Evolutionary conservation across 2,888 invertebrate species (phyloP), one percentile per base, ranked within the genome.

Genomic region (Venusia cambrica): DNA sequence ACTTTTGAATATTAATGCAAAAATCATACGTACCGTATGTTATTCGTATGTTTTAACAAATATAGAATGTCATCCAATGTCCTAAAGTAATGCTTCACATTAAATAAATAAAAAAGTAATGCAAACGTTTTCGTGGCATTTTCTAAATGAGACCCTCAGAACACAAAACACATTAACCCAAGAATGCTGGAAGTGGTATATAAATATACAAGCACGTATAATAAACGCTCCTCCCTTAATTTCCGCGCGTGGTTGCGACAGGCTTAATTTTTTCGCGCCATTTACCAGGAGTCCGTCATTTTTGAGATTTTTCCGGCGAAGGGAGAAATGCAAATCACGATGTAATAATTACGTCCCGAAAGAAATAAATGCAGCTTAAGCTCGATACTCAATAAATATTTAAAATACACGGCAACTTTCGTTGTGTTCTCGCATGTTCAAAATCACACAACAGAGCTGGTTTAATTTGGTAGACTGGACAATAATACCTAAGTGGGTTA

Each of bases 201-300:
- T n/a, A n/a, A n/a, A n/a, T 38, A 34, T 18, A 19, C 10, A 24
- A 24, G n/a, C 46, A 45, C 52, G 60, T 56, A 46, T 54, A 43
- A 33, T 26, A 15, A 14, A 30, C 53, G 19, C 32, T 40, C 42
- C 50, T 38, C 48, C 55, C 62, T 68, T 65, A 64, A 73, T 69
- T 70, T 71, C 67, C 64, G 61, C 54, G 52, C 54, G 52, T 66
- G 69, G 63, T 48, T 53, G 42, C 64, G 65, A 62, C 66, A 55
- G 50, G 69, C 62, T 71, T 67, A 68, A 76, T 76, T 76, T 77
- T 78, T 75, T 67, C 85, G 77, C 71, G 55, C 81, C 84, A 85
- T 85, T 85, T 81, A 79, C 76, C 70, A 49, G 65, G 62, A 64
- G 76, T 77, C 70, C 74, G 69, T 81, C 80, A 81, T 79, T 73